A percentile compares a stretch with the other conserved stretches of the same genome.
phyloP scores from a whole-genome alignment of 1,140 invertebrate species.

The Trypoxylus dichotomus region DNA sequence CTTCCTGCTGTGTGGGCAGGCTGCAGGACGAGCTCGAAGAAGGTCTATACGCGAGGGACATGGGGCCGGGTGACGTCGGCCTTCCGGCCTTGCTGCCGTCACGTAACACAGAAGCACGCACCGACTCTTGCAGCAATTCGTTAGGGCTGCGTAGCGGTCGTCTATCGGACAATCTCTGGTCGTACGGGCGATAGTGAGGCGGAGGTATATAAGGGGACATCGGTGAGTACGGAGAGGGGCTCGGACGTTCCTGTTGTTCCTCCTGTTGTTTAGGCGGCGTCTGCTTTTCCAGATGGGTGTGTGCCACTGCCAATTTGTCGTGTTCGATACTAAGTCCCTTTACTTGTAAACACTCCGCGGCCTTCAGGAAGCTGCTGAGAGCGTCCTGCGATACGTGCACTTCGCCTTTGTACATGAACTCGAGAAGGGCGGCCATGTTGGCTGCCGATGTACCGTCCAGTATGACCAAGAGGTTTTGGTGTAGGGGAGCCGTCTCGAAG shows the following conservation, averaged over 20 bases:
- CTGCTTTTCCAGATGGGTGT: slow-evolving; percentile 59
- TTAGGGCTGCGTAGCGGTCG: slow-evolving; percentile 56
- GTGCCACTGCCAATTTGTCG: slow-evolving; percentile 70
- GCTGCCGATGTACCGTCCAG: slow-evolving; percentile 83
- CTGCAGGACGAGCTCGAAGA: slow-evolving; percentile 46
- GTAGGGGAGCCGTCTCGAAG: slow-evolving; percentile 83
- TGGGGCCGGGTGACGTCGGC: slow-evolving; percentile 52
- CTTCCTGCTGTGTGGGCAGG: slow-evolving; percentile 48
- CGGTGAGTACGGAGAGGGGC: slow-evolving; percentile 53
- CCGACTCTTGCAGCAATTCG: slow-evolving; percentile 56
- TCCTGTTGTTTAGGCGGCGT: slow-evolving; percentile 46
- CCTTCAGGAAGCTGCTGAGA: slow-evolving; percentile 85
- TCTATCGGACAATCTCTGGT: slow-evolving; percentile 54
- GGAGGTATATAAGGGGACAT: slow-evolving; percentile 55
- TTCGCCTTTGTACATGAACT: slow-evolving; percentile 93
- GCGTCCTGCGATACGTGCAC: slow-evolving; percentile 88
- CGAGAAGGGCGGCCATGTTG: slow-evolving; percentile 86
- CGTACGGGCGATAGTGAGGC: slow-evolving; percentile 52
- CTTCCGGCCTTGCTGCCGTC: slow-evolving; percentile 61
- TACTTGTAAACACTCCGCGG: slow-evolving; percentile 85
- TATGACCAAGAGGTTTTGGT: slow-evolving; percentile 82
- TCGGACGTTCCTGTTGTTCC: slow-evolving; percentile 48
- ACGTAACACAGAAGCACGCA: slow-evolving; percentile 66
- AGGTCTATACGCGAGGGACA: slow-evolving; percentile 48
- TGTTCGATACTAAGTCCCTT: slow-evolving; percentile 79